A percentile compares a stretch with the other conserved stretches of the same genome.
Conservation (phyloP, 2,797 vertebrate genomes). For the Chromis chromis region DNA sequence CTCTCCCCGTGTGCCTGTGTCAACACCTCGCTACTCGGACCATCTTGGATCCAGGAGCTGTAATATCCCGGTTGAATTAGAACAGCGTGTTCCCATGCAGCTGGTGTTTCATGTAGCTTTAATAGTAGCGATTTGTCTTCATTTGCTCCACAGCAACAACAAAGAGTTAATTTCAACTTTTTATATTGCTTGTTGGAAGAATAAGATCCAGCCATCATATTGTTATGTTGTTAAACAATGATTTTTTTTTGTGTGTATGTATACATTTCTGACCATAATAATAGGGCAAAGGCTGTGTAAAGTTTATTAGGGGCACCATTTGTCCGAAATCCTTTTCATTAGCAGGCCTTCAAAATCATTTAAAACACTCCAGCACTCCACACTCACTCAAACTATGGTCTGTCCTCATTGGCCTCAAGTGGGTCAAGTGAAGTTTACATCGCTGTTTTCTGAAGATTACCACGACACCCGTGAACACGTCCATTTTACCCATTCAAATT, state of each 20-base stretch:
- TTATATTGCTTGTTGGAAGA: background rate
- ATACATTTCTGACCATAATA: background rate
- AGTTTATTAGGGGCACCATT: constrained; percentile 5
- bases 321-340: background rate
- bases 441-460: constrained; percentile 21
- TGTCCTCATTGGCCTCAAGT: background rate
- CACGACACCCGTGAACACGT: background rate
- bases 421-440: constrained; percentile 19
- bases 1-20: constrained; percentile 36
- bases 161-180: constrained; percentile 24
- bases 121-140: constrained; percentile 51
- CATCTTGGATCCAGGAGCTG: constrained; percentile 55
- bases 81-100: constrained; percentile 70
- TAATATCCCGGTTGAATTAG: constrained; percentile 55
- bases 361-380: no score
- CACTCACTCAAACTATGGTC: background rate
- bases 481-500: background rate
- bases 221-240: background rate
- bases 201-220: background rate
- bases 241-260: no score
- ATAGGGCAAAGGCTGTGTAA: background rate
- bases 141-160: constrained; percentile 35
- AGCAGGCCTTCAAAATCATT: background rate
- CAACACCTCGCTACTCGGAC: constrained; percentile 50
- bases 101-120: constrained; percentile 57